These are phyloP conservation scores for Drosophila rufa DNA, from an alignment of 1,140 invertebrate species.

Conservation along the genomic window DNA sequence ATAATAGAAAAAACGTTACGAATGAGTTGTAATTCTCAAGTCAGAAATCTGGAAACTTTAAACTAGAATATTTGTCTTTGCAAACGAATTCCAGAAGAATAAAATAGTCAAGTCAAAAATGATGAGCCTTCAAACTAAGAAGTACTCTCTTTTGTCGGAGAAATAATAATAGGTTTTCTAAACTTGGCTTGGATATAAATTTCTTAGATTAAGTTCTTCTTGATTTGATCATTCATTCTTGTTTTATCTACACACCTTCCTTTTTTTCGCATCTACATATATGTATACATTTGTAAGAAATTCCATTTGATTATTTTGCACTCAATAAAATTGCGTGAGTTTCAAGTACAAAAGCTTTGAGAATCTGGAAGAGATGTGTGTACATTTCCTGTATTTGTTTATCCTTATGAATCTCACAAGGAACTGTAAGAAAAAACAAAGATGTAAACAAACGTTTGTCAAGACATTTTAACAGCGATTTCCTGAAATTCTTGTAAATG, in stretches of 20 bases:
- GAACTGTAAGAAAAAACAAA: not conserved
- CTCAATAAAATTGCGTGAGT: constrained; percentile 29
- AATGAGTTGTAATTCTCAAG: not conserved
- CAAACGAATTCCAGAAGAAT: not conserved
- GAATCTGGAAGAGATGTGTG: constrained; percentile 1
- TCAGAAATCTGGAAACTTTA: not conserved
- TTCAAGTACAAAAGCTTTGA: not conserved
- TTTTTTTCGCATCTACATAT: not conserved
- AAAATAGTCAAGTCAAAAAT: not conserved
- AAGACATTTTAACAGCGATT: not conserved
- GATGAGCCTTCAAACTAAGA: not conserved
- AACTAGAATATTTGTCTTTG: not conserved
- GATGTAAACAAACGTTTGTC: not conserved
- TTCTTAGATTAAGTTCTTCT: not conserved
- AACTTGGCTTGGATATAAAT: not conserved
- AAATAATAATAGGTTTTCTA: not conserved
- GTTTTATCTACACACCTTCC: constrained; percentile 7
- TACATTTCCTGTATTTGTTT: constrained; percentile 11
- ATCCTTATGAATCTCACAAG: not conserved
- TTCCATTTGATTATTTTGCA: constrained; percentile 25
- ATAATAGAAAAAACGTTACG: not conserved
- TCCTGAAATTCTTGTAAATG: not conserved
- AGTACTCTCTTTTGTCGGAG: not conserved
- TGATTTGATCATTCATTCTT: not conserved
- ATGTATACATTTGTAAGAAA: not conserved